These are phyloP conservation scores for Chamaetylas fuelleborni DNA, from an alignment of 2,113 vertebrate species.

Conservation along the genomic window DNA sequence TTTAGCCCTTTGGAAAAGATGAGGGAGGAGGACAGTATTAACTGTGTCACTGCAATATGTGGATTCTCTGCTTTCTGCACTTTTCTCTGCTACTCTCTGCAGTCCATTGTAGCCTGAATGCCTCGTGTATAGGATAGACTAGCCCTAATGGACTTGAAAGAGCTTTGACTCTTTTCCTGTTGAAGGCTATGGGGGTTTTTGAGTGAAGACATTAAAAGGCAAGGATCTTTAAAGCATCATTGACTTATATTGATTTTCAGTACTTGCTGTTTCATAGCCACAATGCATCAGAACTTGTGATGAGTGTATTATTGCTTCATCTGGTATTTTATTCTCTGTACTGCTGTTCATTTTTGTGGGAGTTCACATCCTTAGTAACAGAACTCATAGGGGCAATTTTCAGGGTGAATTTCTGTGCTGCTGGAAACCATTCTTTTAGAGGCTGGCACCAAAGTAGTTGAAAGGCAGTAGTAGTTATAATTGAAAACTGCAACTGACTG, in stretches of 20 bases:
- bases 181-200: background rate
- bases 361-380: background rate
- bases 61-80: background rate
- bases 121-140: background rate
- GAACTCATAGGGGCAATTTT: background rate
- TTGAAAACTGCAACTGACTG: background rate
- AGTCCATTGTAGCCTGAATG: background rate
- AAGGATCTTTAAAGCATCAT: background rate
- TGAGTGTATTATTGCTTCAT: background rate
- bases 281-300: background rate
- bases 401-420: background rate
- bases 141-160: background rate
- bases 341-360: background rate
- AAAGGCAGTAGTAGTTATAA: background rate
- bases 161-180: background rate
- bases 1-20: background rate
- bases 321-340: background rate
- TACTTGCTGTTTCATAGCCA: background rate
- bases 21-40: background rate
- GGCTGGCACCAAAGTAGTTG: background rate
- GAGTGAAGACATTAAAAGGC: background rate
- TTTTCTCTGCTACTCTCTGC: background rate
- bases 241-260: background rate
- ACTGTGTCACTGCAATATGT: background rate
- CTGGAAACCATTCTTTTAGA: background rate